Base-by-base conservation (phyloP, 2,888 invertebrate species). In the Noctua fimbriata region DNA sequence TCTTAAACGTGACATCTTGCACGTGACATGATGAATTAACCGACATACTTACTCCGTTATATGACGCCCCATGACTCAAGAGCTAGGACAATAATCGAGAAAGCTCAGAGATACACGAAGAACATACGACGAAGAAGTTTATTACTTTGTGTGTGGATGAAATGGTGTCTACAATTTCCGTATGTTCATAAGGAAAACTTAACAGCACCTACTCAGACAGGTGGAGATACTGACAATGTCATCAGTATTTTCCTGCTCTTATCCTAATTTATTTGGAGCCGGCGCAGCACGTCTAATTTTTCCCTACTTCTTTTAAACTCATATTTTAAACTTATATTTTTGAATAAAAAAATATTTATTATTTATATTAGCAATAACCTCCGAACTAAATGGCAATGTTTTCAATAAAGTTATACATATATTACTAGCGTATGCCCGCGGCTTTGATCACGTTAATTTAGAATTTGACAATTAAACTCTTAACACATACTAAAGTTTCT, bases 11-110 rank as follows among this genome's bases (percentile, higher is more conserved):
- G 77, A 70, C 52, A 73, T 44, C 73, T 67, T 72, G 75, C 49
- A 67, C 58, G 69, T 80, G 77, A 83, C 79, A 28, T 67, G 72
- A 67, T 49, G 63, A 71, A 81, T 72, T 71, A 77, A 73, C 65
- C 10, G 49, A 69, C 65, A 52, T 71, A 63, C 70, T 75, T 69
- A 28, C 67, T 66, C 36, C 32, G 49, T 73, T 52, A 66, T 66
- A 74, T 47, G 47, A 65, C 41, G 55, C 52, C 79, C 49, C 72
- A 63, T 67, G 55, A 66, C 47, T 80, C 72, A 79, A 65, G 58
- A 71, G 55, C 63, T 67, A 28, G 58, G 71, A 58, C 69, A 67
- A 80, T 76, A 73, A 80, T 65, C 10, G n/a, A 71, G 58, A 58
- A 60, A 66, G 47, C 52, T 36, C 66, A 67, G 49, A 75, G 9